phyloP scores from a whole-genome alignment of 2,888 invertebrate genomes.

The Matsumyia berberina region DNA sequence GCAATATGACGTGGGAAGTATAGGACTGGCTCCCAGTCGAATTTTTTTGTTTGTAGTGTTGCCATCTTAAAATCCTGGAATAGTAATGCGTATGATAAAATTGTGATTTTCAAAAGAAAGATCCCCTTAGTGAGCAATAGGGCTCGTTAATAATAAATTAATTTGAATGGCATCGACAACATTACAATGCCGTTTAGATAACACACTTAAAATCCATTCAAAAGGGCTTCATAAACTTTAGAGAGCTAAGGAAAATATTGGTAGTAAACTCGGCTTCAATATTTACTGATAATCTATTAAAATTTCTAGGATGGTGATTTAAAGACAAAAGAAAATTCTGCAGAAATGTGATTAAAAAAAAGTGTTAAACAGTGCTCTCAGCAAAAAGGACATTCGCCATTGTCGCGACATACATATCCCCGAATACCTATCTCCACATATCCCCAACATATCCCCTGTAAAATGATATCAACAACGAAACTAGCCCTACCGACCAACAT shows the following conservation, averaged over 20 bases:
- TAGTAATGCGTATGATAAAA: no score
- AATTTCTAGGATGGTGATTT: not conserved
- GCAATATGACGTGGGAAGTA: no score
- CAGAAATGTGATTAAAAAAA: conserved; percentile 12
- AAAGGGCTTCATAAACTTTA: not conserved
- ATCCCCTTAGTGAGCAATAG: no score
- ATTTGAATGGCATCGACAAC: no score
- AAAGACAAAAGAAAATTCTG: not conserved
- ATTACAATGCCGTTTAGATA: no score
- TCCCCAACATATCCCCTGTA: conserved; percentile 42
- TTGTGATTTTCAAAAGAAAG: no score
- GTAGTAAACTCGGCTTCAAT: not conserved
- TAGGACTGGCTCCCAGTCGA: no score
- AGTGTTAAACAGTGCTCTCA: conserved; percentile 5
- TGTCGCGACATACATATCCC: conserved; percentile 17
- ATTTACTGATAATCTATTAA: no score
- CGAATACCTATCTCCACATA: conserved; percentile 25
- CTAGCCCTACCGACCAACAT: conserved; percentile 26
- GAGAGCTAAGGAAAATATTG: not conserved
- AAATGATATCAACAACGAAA: conserved; percentile 46
- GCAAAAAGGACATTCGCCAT: not conserved
- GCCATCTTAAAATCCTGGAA: no score
- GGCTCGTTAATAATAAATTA: no score
- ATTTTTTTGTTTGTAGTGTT: no score
- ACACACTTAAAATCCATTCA: no score